Conservation (phyloP, 2,797 vertebrate species). For the Melanotaenia maccullochi region DNA sequence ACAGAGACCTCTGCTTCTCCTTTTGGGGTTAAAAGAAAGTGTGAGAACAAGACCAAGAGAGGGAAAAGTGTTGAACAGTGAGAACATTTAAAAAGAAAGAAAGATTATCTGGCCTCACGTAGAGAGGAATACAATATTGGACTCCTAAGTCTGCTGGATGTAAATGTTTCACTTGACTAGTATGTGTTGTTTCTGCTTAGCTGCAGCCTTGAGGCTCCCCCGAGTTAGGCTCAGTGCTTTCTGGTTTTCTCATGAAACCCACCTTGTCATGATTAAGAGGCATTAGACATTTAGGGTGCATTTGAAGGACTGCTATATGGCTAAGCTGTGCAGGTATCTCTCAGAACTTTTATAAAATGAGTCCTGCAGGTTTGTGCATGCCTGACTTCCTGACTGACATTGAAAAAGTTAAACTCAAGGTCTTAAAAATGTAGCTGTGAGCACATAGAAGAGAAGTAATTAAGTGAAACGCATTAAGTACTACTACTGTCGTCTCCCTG, state of each 20-base stretch:
- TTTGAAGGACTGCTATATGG: slow-evolving; percentile 46
- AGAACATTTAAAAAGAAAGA: slow-evolving; percentile 6
- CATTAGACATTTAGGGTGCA: slow-evolving; percentile 56
- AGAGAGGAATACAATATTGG: slow-evolving; percentile 13
- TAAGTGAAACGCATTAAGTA: background rate
- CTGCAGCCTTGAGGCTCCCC: slow-evolving; percentile 38
- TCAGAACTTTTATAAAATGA: slow-evolving; percentile 40
- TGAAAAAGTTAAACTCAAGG: background rate
- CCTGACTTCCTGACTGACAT: slow-evolving; percentile 12
- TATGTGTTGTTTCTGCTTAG: slow-evolving; percentile 59
- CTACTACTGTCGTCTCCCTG: background rate
- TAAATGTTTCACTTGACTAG: slow-evolving; percentile 31
- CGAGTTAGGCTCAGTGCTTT: slow-evolving; percentile 16
- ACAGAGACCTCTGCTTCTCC: slow-evolving; percentile 54
- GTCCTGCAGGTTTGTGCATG: slow-evolving; percentile 26
- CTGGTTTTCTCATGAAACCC: slow-evolving; percentile 59
- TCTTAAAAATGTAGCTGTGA: background rate
- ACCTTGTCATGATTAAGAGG: slow-evolving; percentile 65
- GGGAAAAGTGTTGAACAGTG: slow-evolving; percentile 5
- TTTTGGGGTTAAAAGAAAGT: slow-evolving; percentile 55
- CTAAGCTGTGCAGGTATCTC: slow-evolving; percentile 43
- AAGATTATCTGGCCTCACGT: slow-evolving; percentile 27
- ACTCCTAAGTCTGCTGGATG: slow-evolving; percentile 38
- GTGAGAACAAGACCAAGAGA: slow-evolving; percentile 58
- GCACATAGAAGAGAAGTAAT: background rate